Conservation (phyloP, 2,888 invertebrate species). For the Liopterus haemorrhoidalis region DNA sequence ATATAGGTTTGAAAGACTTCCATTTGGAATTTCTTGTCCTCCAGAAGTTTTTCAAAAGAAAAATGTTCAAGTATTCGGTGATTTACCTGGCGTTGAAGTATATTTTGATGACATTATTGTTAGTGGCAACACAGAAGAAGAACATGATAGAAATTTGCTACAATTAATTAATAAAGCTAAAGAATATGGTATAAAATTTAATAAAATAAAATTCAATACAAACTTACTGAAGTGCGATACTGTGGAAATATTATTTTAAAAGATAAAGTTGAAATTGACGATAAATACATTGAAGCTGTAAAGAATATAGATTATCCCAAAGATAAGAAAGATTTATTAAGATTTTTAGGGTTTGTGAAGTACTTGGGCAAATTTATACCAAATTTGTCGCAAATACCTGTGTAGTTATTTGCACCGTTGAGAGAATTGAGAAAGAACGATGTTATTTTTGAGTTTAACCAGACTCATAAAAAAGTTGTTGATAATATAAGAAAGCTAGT, state of each 20-base stretch:
- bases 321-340: conserved; percentile 4
- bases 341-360: conserved; percentile 6
- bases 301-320: neutral
- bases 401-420: conserved; percentile 4
- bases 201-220: neutral
- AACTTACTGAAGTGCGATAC: neutral
- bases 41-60: conserved; percentile 5
- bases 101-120: conserved; percentile 5
- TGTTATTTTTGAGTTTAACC: neutral
- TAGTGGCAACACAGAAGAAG: neutral
- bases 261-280: neutral
- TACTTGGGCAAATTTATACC: conserved; percentile 6
- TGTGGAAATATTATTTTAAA: neutral
- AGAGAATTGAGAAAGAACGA: conserved; percentile 1
- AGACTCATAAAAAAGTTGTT: neutral
- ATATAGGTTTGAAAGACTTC: conserved; percentile 7
- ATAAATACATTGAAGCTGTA: neutral
- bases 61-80: neutral
- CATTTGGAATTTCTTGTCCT: conserved; percentile 4
- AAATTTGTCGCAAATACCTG: conserved; percentile 7
- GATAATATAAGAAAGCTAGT: neutral
- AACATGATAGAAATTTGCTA: conserved; percentile 2
- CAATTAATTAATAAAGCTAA: neutral
- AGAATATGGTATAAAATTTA: neutral
- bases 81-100: conserved; percentile 3